Conservation (phyloP, 2,888 invertebrate genomes). For the Pammene aurita region DNA sequence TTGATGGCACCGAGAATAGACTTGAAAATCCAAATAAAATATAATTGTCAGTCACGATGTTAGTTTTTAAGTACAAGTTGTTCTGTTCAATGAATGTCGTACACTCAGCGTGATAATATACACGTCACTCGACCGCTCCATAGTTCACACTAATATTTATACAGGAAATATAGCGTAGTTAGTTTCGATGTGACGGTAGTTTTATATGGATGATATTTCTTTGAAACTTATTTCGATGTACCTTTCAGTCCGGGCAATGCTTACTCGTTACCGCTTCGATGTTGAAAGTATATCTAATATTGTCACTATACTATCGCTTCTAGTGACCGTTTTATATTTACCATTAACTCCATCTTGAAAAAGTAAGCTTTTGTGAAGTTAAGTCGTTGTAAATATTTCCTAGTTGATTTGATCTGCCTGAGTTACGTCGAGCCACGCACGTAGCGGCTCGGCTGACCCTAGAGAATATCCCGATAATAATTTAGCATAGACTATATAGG, state of each 20-base stretch:
- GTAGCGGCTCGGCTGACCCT: conserved; percentile 64
- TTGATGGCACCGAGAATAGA: conserved; percentile 16
- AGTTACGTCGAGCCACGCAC: conserved; percentile 17
- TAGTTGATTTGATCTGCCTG: conserved; percentile 35
- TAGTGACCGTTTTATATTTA: conserved; percentile 64
- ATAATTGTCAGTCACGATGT: conserved; percentile 61
- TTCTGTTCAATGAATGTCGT: conserved; percentile 53
- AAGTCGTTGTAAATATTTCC: conserved; percentile 72
- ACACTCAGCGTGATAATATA: conserved; percentile 34
- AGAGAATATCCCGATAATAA: conserved; percentile 77
- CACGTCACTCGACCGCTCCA: conserved; percentile 53
- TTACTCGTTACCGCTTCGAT: conserved; percentile 71
- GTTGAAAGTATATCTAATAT: conserved; percentile 63
- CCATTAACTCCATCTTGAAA: conserved; percentile 61
- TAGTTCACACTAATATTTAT: conserved; percentile 54
- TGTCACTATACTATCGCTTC: conserved; percentile 74
- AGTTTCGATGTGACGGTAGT: conserved; percentile 74
- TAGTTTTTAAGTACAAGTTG: conserved; percentile 57
- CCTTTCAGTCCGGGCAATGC: conserved; percentile 60
- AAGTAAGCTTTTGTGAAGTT: conserved; percentile 69
- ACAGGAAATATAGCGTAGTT: conserved; percentile 63
- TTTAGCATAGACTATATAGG: conserved; percentile 73
- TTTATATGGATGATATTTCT: conserved; percentile 62
- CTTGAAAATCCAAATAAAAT: conserved; percentile 1
- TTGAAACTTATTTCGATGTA: conserved; percentile 50